Conservation (phyloP, 2,888 invertebrate genomes). For the Pyralis farinalis region DNA sequence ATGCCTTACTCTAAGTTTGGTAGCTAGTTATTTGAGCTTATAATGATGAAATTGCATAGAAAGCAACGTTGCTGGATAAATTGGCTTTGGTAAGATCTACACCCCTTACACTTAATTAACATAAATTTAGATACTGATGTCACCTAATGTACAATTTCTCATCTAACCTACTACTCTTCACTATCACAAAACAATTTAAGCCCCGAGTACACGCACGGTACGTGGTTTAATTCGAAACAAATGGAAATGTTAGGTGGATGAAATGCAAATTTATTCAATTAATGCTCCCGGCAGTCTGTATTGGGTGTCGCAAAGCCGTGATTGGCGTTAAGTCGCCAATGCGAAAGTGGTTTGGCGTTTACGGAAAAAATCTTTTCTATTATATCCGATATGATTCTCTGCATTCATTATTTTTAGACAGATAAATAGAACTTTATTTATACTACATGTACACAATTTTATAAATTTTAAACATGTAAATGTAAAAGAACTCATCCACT, state of each 20-base stretch:
- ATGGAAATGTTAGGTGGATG: slow-evolving; percentile 68
- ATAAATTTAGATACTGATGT: no score
- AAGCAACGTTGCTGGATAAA: no score
- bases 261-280: slow-evolving; percentile 80
- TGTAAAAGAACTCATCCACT: no score
- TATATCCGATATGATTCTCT: background rate
- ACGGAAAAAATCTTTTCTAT: slow-evolving; percentile 26
- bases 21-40: no score
- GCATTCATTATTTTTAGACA: no score
- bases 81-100: no score
- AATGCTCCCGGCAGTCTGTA: slow-evolving; percentile 67
- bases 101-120: no score
- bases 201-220: slow-evolving; percentile 18
- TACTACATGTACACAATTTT: no score
- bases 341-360: slow-evolving; percentile 56
- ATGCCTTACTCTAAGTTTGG: background rate
- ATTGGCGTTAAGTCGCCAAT: slow-evolving; percentile 72
- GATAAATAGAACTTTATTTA: no score
- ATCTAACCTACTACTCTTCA: background rate
- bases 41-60: no score
- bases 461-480: no score
- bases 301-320: slow-evolving; percentile 71
- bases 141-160: background rate
- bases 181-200: slow-evolving; percentile 8
- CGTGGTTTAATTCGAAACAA: slow-evolving; percentile 64